These are phyloP conservation scores for Caenorhabditis latens DNA, from an alignment of 1,140 invertebrate species.

Conservation along the genomic window DNA sequence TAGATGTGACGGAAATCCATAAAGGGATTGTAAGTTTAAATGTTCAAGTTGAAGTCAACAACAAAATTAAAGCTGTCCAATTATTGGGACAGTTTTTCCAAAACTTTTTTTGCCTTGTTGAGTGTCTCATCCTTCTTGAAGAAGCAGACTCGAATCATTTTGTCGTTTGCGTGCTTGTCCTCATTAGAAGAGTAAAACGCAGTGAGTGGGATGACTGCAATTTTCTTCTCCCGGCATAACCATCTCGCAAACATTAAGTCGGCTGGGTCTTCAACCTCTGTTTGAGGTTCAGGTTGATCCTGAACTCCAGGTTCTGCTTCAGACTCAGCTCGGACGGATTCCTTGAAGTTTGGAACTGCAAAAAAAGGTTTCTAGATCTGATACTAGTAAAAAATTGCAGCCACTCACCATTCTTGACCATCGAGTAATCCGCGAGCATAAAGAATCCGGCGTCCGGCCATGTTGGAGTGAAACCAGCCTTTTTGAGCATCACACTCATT, in stretches of 20 bases:
- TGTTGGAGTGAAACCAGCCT: constrained; percentile 89
- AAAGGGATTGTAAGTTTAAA: too few relatives aligned
- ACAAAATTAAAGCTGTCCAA: too few relatives aligned
- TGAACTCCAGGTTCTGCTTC: too few relatives aligned
- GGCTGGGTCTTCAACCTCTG: constrained; percentile 79
- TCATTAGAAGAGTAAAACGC: constrained; percentile 90
- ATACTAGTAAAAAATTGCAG: too few relatives aligned
- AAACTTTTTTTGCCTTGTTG: constrained; percentile 8
- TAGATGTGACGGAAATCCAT: too few relatives aligned
- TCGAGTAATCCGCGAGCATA: constrained; percentile 89
- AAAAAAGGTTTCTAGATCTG: too few relatives aligned
- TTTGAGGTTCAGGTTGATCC: too few relatives aligned
- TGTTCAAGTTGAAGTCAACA: too few relatives aligned
- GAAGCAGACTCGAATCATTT: constrained; percentile 90
- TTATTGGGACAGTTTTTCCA: background rate
- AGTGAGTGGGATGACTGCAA: constrained; percentile 92
- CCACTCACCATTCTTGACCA: constrained; percentile 83
- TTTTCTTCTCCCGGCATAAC: constrained; percentile 91
- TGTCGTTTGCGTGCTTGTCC: constrained; percentile 67
- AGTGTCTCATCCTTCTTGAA: constrained; percentile 77
- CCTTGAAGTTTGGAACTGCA: background rate
- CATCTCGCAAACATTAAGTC: constrained; percentile 95
- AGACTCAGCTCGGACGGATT: background rate
- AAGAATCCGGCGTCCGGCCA: constrained; percentile 97
- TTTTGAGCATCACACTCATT: constrained; percentile 85